These are phyloP conservation scores for Colletes gigas DNA, from an alignment of 1,140 invertebrate species.

Conservation along the genomic window DNA sequence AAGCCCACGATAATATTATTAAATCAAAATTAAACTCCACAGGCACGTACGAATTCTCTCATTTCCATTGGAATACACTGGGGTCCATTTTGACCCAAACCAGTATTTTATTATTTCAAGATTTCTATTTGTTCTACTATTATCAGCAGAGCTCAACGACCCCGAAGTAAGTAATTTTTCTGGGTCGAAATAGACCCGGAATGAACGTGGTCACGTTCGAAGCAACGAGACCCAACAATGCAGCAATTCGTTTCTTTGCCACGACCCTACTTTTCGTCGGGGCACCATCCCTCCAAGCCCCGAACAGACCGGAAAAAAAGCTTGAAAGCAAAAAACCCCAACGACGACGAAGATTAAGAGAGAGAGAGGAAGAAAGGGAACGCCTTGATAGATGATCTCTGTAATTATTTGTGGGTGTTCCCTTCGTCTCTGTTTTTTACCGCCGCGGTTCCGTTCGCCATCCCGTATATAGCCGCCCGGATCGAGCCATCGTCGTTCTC, in stretches of 20 bases:
- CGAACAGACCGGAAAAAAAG: background rate
- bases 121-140: no score
- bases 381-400: conserved; percentile 63
- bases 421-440: conserved; percentile 44
- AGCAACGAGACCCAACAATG: conserved; percentile 16
- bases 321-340: conserved; percentile 31
- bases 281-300: background rate
- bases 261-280: conserved; percentile 2
- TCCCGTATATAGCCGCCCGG: background rate
- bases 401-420: conserved; percentile 67
- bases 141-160: no score
- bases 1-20: no score
- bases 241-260: conserved; percentile 47
- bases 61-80: no score
- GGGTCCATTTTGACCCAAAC: no score
- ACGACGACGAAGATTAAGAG: conserved; percentile 28
- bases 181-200: no score
- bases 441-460: conserved; percentile 13
- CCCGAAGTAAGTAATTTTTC: no score
- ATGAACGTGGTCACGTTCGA: background rate
- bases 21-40: no score
- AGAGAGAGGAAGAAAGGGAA: conserved; percentile 7
- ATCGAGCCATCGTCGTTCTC: conserved; percentile 32
- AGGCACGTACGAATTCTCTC: no score
- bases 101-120: no score